Evolutionary conservation across 2,797 vertebrate genomes (phyloP), one percentile per base, ranked within the genome.

Genomic region (Gymnodraco acuticeps): DNA sequence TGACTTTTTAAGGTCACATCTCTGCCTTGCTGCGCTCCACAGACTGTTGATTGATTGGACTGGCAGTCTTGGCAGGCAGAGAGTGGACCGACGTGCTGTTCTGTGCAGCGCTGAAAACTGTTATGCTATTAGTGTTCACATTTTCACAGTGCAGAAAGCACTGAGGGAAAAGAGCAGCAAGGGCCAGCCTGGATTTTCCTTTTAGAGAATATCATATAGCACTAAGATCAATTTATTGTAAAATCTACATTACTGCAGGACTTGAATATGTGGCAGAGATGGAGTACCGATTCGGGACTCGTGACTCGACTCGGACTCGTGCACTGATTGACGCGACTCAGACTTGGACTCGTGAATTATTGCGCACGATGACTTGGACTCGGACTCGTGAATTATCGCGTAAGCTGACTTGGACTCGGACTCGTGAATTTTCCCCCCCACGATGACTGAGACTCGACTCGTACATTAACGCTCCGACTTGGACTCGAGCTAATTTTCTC

Each of bases 1-100:
- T 75, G 78, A 82, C 56, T 80, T 80, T 84, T 88, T 91, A 87
- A 88, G 84, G 89, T 89, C 82, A 86, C 50, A 59, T 70, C 55
- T 69, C 60, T 54, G 75, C 59, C n/a, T 55, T 47, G 62, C 62
- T 74, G 68, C 27, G 8, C 76, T 83, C 48, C 59, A 75, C 60
- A 62, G 73, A 61, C 75, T 53, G 60, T 33, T 82, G 75, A 81
- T 65, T 73, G 75, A 89, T 77, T 72, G 31, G 64, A 73, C 55
- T 9, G 48, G 59, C 41, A 19, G 63, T 27, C 51, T 70, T 8
- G 0, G 5, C 62, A 33, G 61, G 62, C 56, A 50, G 52, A 55
- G 41, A 75, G 45, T 19, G 23, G 45, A 71, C 4, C 6, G 23
- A 41, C 42, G 4, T 61, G 61, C 46, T 56, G 42, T 20, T 59